These are phyloP conservation scores for Megaptera novaeangliae DNA, from an alignment of 2,113 vertebrate species.

Conservation along the genomic window DNA sequence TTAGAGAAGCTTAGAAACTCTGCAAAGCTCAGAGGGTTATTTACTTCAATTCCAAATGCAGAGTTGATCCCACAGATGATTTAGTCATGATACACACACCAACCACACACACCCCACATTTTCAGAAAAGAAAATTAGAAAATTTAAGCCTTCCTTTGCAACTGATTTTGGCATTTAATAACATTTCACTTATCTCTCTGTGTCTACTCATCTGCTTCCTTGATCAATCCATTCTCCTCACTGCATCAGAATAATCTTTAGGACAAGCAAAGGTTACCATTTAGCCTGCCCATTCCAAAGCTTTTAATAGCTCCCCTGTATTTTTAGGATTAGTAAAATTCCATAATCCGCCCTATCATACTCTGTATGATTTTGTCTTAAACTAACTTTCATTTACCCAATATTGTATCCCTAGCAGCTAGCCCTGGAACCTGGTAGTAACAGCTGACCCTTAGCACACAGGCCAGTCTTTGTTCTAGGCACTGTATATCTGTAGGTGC, in stretches of 20 bases:
- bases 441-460: neutral
- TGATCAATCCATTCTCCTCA: neutral
- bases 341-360: neutral
- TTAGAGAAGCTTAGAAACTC: neutral
- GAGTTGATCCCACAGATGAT: neutral
- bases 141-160: neutral
- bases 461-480: neutral
- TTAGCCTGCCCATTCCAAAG: neutral
- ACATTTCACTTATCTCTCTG: neutral
- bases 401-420: neutral
- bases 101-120: neutral
- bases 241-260: neutral
- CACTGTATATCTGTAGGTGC: neutral
- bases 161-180: neutral
- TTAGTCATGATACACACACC: neutral
- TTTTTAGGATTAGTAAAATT: neutral
- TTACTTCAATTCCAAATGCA: neutral
- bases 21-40: neutral
- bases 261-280: neutral
- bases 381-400: neutral
- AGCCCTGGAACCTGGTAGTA: neutral
- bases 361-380: neutral
- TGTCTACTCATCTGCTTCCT: neutral
- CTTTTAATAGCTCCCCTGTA: neutral
- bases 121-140: neutral